Evolutionary conservation across 2,113 vertebrate genomes (phyloP).

Genomic region (Triplophysa rosa): DNA sequence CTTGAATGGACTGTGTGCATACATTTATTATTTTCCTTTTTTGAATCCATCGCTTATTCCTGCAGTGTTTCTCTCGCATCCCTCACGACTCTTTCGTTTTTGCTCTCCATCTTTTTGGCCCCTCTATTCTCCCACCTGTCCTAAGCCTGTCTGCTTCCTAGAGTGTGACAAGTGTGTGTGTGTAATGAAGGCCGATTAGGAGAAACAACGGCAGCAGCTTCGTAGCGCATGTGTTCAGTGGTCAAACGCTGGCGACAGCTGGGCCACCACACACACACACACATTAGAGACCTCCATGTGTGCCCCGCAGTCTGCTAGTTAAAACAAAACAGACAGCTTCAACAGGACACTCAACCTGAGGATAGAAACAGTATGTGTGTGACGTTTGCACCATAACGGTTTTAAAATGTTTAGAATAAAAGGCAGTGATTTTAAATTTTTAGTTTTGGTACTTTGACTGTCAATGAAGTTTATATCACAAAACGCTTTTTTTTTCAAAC

Average conservation of each 20-base stretch:
- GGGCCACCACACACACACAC: conserved; percentile 39
- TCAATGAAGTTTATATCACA: neutral
- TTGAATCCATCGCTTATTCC: neutral
- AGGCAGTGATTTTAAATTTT: too few relatives aligned
- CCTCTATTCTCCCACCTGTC: conserved; percentile 28
- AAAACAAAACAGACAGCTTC: conserved; percentile 6
- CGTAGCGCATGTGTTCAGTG: conserved; percentile 37
- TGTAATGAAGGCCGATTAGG: conserved; percentile 32
- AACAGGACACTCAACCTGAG: conserved; percentile 31
- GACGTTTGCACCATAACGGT: neutral
- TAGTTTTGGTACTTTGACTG: neutral
- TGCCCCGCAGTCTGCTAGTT: conserved; percentile 20
- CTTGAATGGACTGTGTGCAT: too few relatives aligned
- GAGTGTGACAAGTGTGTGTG: conserved; percentile 28
- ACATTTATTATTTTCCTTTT: too few relatives aligned
- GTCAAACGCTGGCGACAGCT: conserved; percentile 51
- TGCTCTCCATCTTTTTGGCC: neutral
- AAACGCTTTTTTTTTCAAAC: neutral
- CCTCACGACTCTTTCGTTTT: neutral
- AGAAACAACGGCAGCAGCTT: conserved; percentile 32
- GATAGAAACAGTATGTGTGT: conserved; percentile 10
- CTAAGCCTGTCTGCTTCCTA: neutral
- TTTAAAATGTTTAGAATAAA: neutral
- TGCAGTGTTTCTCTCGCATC: neutral
- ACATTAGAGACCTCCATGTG: conserved; percentile 28